These are phyloP conservation scores for Sturmia bella DNA, from an alignment of 2,888 invertebrate genomes.

Conservation along the genomic window DNA sequence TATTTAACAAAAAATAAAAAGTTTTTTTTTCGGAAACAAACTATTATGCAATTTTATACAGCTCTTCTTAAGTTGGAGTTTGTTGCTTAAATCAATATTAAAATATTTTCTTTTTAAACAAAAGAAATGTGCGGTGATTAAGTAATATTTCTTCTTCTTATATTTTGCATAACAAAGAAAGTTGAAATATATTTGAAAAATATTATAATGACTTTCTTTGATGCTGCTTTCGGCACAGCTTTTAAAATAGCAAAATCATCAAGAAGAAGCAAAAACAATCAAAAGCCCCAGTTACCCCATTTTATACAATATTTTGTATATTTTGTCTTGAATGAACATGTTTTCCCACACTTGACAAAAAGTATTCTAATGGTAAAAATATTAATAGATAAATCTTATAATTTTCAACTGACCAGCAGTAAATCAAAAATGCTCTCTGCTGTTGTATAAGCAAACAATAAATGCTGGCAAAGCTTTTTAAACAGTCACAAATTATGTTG, in stretches of 20 bases:
- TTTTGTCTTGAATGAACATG: background rate
- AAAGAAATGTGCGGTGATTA: constrained; percentile 52
- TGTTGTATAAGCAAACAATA: constrained; percentile 1
- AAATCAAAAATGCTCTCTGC: background rate
- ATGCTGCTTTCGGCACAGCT: background rate
- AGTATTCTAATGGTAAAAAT: background rate
- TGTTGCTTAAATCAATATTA: constrained; percentile 10
- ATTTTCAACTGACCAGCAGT: constrained; percentile 16
- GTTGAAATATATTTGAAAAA: constrained; percentile 33
- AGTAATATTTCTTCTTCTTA: constrained; percentile 31
- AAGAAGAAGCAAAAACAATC: background rate
- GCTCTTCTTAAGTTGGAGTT: background rate
- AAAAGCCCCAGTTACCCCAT: constrained; percentile 24
- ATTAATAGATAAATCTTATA: constrained; percentile 19
- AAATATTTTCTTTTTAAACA: constrained; percentile 18
- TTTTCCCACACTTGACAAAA: constrained; percentile 14
- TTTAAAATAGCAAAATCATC: constrained; percentile 4
- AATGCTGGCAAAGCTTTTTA: constrained; percentile 9
- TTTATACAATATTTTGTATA: background rate
- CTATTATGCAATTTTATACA: constrained; percentile 17
- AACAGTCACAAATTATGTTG: constrained; percentile 3
- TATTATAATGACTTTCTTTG: constrained; percentile 40
- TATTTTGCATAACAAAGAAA: constrained; percentile 39
- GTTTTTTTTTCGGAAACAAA: background rate
- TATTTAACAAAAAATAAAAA: background rate